Evolutionary conservation across 2,888 invertebrate genomes (phyloP), one percentile per base, ranked within the genome.

Genomic region (Polylopha cassiicola): DNA sequence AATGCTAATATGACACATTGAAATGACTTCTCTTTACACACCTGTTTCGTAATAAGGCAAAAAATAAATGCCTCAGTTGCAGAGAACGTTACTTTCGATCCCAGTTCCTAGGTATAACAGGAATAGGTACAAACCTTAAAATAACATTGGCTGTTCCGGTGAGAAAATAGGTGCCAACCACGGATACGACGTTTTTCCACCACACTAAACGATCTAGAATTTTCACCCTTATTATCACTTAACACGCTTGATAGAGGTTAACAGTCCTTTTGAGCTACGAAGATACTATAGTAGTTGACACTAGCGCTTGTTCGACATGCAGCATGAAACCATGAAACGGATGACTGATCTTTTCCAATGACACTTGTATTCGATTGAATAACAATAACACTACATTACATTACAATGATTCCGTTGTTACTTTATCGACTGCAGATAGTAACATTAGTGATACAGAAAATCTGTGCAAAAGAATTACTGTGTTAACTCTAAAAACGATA

Each of bases 61-160:
- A 43, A 44, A 50, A 39, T 32, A 26, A 24, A 26, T 36, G 36
- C 41, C 41, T 41, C 20, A 20, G 29, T 36, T 7, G 7, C 18
- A 5, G 5, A 18, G 27, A 29, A 34, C 38, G 24, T 34, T 24
- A 29, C 29, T 36, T 43, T 30, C 29, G 24, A 33, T 39, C 29
- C 29, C 43, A 43, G 33, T 32, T 43, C 43, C 30, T 33, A 43
- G 45, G 48, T 48, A 48, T 52, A 55, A 50, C 58, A 45, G 46
- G 53, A 48, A 58, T 49, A 52, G 58, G 67, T 51, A 60, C 74
- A 50, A 68, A 82, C 82, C 81, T 80, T 78, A 81, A 73, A 75
- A 78, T 75, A 80, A 73, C 82, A 84, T 84, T 82, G 73, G 75
- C 73, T 74, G 73, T 75, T 77, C 73, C 73, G 73, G 72, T 72